Evolutionary conservation across 2,113 vertebrate species (phyloP).

Genomic region (Cololabis saira): DNA sequence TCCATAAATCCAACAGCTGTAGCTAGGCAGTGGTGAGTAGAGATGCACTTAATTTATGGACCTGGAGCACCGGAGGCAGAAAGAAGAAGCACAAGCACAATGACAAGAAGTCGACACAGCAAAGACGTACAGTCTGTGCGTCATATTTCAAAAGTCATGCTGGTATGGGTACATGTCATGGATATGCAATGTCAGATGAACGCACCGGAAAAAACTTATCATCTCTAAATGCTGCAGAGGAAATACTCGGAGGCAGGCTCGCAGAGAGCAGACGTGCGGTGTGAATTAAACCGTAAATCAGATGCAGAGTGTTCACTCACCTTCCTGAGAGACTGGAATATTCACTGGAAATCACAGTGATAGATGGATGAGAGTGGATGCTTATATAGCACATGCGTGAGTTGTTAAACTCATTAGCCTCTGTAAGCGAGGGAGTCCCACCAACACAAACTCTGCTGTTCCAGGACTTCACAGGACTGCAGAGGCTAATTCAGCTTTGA

Average conservation of each 20-base stretch:
- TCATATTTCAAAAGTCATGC: conserved; percentile 3
- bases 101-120: conserved; percentile 52
- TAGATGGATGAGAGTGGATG: conserved; percentile 37
- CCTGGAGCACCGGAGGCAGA: conserved; percentile 51
- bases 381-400: conserved; percentile 40
- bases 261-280: conserved; percentile 18
- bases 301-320: conserved; percentile 38
- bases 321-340: conserved; percentile 35
- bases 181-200: conserved; percentile 24
- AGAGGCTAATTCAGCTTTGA: conserved; percentile 28
- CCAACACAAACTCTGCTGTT: conserved; percentile 51
- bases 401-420: conserved; percentile 65
- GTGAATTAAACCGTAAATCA: conserved; percentile 47
- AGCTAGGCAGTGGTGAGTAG: conserved; percentile 42
- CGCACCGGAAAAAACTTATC: not conserved
- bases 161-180: conserved; percentile 1
- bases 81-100: conserved; percentile 22
- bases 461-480: conserved; percentile 32
- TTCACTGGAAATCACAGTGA: conserved; percentile 47
- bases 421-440: conserved; percentile 19
- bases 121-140: conserved; percentile 42
- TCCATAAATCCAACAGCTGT: conserved; percentile 67
- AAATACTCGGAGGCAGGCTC: conserved; percentile 37
- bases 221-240: conserved; percentile 20
- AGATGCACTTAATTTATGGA: conserved; percentile 60